A percentile compares a stretch with the other conserved stretches of the same genome.
These are phyloP conservation scores for Catamblyrhynchus diadema DNA, from an alignment of 2,797 vertebrate genomes.

Conservation along the genomic window DNA sequence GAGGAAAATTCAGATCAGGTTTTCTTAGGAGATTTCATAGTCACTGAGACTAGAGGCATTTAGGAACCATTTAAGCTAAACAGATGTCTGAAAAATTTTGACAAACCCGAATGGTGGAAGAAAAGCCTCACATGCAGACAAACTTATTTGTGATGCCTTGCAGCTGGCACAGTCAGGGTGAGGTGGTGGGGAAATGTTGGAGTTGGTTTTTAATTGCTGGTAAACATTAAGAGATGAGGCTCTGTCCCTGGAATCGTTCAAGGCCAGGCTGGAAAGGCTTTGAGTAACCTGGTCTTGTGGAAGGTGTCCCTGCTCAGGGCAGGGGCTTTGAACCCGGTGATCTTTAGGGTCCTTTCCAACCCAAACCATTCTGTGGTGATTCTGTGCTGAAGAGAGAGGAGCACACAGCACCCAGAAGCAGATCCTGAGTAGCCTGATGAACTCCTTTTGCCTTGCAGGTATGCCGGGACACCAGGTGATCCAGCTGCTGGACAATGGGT, in stretches of 20 bases:
- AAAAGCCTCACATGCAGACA: not conserved
- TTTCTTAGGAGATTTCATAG: not conserved
- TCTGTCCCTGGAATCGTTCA: not conserved
- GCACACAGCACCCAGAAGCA: fast-evolving
- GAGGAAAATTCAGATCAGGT: not conserved
- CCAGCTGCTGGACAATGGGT: slow-evolving; percentile 78
- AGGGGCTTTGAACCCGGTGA: fast-evolving
- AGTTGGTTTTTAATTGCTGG: not conserved
- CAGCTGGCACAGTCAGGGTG: fast-evolving
- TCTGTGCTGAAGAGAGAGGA: not conserved
- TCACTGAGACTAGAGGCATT: not conserved
- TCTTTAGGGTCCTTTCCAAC: not conserved
- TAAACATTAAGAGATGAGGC: not conserved
- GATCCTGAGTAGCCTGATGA: not conserved
- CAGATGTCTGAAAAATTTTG: not conserved
- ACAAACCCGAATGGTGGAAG: fast-evolving
- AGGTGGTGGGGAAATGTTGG: not conserved
- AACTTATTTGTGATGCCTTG: not conserved
- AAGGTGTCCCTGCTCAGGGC: not conserved
- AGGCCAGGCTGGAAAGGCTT: not conserved
- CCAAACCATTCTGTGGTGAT: not conserved
- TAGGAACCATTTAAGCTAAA: not conserved
- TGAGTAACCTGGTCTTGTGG: not conserved
- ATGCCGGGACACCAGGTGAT: slow-evolving; percentile 84
- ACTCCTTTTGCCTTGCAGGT: slow-evolving; percentile 67